Evolutionary conservation across 2,888 invertebrate species (phyloP).

Genomic region (Ametastegia equiseti): DNA sequence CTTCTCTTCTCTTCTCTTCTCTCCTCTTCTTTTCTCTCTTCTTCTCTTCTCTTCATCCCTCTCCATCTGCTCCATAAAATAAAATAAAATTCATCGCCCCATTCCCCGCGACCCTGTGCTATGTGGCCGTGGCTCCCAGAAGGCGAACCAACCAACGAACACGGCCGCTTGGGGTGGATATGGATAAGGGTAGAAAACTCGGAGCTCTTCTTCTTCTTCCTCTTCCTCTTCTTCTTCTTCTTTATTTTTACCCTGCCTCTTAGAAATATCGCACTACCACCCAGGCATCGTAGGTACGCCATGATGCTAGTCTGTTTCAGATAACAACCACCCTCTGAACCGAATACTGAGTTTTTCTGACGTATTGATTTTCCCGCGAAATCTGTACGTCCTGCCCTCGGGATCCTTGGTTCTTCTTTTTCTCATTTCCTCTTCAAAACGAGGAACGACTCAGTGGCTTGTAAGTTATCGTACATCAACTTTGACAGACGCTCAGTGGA

Average conservation of each 20-base stretch:
- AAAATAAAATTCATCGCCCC: slow-evolving; percentile 74
- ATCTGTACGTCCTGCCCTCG: slow-evolving; percentile 53
- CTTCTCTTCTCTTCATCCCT: slow-evolving; percentile 49
- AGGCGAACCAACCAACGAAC: slow-evolving; percentile 34
- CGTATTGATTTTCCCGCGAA: slow-evolving; percentile 62
- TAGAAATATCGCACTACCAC: slow-evolving; percentile 30
- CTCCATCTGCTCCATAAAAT: slow-evolving; percentile 62
- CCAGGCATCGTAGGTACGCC: slow-evolving; percentile 51
- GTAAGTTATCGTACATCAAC: slow-evolving; percentile 9
- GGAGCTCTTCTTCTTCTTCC: background rate
- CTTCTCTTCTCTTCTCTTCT: slow-evolving; percentile 16
- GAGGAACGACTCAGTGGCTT: background rate
- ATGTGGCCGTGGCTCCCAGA: slow-evolving; percentile 20
- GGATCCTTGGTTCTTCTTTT: background rate
- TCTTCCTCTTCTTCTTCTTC: slow-evolving; percentile 47
- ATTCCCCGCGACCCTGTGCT: background rate
- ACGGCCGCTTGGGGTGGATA: slow-evolving; percentile 22
- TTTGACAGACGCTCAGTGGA: slow-evolving; percentile 24
- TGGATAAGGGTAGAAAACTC: background rate
- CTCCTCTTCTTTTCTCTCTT: background rate
- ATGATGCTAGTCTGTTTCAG: slow-evolving; percentile 62
- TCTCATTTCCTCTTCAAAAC: background rate
- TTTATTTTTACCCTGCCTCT: slow-evolving; percentile 37
- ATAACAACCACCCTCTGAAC: slow-evolving; percentile 59
- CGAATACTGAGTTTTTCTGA: slow-evolving; percentile 56